Conservation (phyloP, 2,797 vertebrate species). For the Melopsittacus undulatus region DNA sequence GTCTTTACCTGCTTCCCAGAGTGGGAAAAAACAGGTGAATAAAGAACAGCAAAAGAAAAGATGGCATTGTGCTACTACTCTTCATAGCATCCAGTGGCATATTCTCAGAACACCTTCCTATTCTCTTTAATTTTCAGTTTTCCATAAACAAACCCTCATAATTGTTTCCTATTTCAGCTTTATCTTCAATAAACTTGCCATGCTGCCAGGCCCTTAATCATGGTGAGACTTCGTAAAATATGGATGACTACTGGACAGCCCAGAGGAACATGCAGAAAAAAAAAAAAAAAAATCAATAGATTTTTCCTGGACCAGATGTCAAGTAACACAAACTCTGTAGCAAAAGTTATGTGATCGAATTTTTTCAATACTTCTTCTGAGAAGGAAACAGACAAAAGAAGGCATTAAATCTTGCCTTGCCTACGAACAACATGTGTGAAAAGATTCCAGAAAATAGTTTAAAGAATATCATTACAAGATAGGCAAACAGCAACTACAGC, state of each 20-base stretch:
- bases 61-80: not conserved
- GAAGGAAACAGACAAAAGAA: not conserved
- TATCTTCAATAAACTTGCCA: not conserved
- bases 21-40: not conserved
- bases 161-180: not conserved
- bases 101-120: not conserved
- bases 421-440: not conserved
- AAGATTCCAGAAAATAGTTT: not conserved
- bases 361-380: not conserved
- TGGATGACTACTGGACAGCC: not conserved
- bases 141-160: not conserved
- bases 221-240: not conserved
- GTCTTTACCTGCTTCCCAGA: not conserved
- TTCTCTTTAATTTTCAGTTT: not conserved
- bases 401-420: not conserved
- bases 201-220: not conserved
- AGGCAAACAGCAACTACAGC: not conserved
- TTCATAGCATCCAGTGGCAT: not conserved
- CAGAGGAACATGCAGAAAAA: not conserved
- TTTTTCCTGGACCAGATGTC: not conserved
- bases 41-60: not conserved
- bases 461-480: not conserved
- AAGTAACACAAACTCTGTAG: not conserved
- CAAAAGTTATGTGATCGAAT: not conserved
- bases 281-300: not conserved